These are phyloP conservation scores for Adelges cooleyi DNA, from an alignment of 1,140 invertebrate genomes.

Conservation along the genomic window DNA sequence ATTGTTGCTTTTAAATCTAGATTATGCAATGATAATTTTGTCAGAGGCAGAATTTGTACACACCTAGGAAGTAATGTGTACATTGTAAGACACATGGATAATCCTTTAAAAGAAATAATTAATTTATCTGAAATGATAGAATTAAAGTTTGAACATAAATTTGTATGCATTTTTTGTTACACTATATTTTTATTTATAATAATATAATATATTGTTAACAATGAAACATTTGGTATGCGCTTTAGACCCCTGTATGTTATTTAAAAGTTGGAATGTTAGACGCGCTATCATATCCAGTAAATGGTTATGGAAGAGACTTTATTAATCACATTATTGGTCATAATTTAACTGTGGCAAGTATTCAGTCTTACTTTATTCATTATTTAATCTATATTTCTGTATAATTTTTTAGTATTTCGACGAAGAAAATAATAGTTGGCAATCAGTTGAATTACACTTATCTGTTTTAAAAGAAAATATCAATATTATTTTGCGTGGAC, in stretches of 20 bases:
- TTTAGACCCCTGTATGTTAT: conserved; percentile 10
- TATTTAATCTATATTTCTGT: neutral
- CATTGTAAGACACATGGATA: conserved; percentile 10
- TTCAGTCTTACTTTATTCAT: neutral
- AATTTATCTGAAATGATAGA: conserved; percentile 1
- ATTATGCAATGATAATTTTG: neutral
- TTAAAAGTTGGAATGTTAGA: conserved; percentile 6
- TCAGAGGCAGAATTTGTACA: conserved; percentile 8
- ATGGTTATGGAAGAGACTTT: neutral
- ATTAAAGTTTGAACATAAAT: conserved; percentile 3
- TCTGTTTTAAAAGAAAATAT: neutral
- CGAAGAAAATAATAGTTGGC: neutral
- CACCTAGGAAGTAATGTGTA: neutral
- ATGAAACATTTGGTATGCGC: neutral
- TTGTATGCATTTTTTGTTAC: conserved; percentile 3
- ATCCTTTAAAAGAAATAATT: conserved; percentile 1
- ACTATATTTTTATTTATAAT: too few species aligned
- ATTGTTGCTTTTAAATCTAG: conserved; percentile 1
- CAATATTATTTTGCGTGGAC: neutral
- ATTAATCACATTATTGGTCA: neutral
- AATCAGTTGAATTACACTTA: neutral
- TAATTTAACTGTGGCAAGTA: neutral
- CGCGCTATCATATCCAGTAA: neutral
- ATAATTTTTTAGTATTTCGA: neutral
- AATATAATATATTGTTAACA: too few species aligned